Conservation (phyloP, 2,888 invertebrate genomes). For the Charanyca ferruginea region DNA sequence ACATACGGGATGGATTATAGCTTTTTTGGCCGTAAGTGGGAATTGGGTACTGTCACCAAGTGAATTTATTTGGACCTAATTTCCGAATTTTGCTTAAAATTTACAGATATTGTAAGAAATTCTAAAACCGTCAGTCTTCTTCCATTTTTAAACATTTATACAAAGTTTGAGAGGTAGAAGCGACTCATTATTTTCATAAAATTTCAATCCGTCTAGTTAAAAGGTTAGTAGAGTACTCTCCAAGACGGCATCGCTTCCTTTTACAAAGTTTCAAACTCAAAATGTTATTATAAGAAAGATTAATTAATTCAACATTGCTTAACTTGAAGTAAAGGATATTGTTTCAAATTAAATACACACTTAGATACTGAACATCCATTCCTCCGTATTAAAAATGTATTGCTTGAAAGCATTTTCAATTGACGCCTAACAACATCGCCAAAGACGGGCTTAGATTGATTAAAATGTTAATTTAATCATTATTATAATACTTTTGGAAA, state of each 20-base stretch:
- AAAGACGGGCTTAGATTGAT: constrained; percentile 18
- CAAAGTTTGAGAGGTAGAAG: constrained; percentile 25
- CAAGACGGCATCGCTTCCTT: constrained; percentile 43
- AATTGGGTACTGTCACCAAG: constrained; percentile 33
- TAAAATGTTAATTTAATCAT: constrained; percentile 36
- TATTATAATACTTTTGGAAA: constrained; percentile 29
- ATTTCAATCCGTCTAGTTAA: constrained; percentile 53
- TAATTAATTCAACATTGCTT: constrained; percentile 64
- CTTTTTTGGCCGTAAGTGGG: constrained; percentile 78
- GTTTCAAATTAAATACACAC: constrained; percentile 62
- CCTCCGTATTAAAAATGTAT: constrained; percentile 25
- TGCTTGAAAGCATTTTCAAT: constrained; percentile 29
- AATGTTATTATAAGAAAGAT: constrained; percentile 64
- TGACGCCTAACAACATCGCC: constrained; percentile 6
- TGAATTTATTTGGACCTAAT: constrained; percentile 10
- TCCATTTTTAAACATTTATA: constrained; percentile 9
- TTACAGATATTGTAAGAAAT: constrained; percentile 8
- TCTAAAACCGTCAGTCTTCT: not conserved
- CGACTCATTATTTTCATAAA: constrained; percentile 49
- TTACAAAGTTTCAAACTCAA: constrained; percentile 55
- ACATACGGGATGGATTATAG: constrained; percentile 80
- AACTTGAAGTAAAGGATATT: constrained; percentile 59
- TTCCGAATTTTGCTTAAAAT: not conserved
- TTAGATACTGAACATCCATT: constrained; percentile 38
- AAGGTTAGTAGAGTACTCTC: constrained; percentile 36